These are phyloP conservation scores for Tenthredo livida DNA, from an alignment of 2,888 invertebrate genomes.

Conservation along the genomic window DNA sequence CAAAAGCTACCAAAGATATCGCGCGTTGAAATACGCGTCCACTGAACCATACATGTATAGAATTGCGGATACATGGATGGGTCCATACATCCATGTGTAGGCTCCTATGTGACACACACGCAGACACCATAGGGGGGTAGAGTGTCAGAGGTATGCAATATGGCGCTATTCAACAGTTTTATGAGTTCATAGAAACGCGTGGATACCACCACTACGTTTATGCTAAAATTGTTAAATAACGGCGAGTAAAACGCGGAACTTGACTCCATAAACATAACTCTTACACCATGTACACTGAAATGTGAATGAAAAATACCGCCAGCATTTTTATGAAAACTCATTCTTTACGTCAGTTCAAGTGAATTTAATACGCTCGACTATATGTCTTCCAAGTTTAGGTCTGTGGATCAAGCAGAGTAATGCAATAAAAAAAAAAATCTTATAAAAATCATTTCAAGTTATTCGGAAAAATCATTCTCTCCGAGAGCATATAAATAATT, in stretches of 20 bases:
- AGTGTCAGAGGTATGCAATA: slow-evolving; percentile 53
- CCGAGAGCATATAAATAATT: not conserved
- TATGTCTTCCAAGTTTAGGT: slow-evolving; percentile 22
- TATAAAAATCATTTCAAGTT: not conserved
- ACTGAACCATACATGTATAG: not conserved
- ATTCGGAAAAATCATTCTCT: not conserved
- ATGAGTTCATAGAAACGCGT: slow-evolving; percentile 53
- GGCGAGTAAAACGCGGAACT: slow-evolving; percentile 49
- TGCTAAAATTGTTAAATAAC: slow-evolving; percentile 54
- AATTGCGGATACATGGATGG: not conserved
- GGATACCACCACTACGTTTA: slow-evolving; percentile 51
- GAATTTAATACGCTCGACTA: slow-evolving; percentile 32
- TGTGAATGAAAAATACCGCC: slow-evolving; percentile 46
- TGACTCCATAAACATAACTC: slow-evolving; percentile 53
- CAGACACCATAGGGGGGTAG: not conserved
- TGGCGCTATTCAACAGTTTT: slow-evolving; percentile 51
- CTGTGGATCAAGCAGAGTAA: not conserved
- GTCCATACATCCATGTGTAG: not conserved
- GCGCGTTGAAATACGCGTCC: slow-evolving; percentile 28
- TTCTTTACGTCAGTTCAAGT: slow-evolving; percentile 43
- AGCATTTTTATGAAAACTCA: slow-evolving; percentile 54
- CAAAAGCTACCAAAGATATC: slow-evolving; percentile 27
- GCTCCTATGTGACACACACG: not conserved
- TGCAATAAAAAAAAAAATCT: not conserved
- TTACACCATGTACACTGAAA: slow-evolving; percentile 47